Evolutionary conservation across 2,888 invertebrate genomes (phyloP).

Genomic region (Dasysyrphus albostriatus): DNA sequence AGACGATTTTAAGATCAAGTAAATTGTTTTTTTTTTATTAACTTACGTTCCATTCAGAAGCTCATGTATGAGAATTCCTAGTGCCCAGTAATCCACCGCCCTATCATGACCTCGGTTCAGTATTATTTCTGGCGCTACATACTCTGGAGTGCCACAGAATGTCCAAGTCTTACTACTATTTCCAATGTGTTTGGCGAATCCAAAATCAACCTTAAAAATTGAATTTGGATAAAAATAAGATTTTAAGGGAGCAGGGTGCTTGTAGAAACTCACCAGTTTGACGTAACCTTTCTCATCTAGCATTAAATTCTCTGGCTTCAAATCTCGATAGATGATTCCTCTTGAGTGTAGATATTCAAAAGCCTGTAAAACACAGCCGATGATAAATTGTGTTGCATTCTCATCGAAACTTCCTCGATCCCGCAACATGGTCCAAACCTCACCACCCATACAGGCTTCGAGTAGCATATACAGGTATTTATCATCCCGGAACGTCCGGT

Average conservation of each 20-base stretch:
- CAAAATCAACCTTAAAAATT: constrained; percentile 91
- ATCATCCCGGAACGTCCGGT: constrained; percentile 94
- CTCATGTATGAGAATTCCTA: constrained; percentile 95
- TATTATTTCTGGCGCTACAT: constrained; percentile 95
- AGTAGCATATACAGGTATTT: constrained; percentile 97
- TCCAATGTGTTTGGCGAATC: constrained; percentile 94
- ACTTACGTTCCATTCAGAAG: constrained; percentile 92
- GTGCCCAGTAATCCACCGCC: constrained; percentile 97
- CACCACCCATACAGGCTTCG: constrained; percentile 97
- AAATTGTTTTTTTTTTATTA: not conserved
- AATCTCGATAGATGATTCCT: constrained; percentile 93
- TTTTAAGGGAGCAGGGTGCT: too few species aligned
- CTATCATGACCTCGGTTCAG: constrained; percentile 90
- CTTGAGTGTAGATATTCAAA: constrained; percentile 94
- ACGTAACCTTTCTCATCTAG: constrained; percentile 93
- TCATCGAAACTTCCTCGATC: constrained; percentile 94
- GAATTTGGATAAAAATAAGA: not conserved
- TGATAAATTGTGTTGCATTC: constrained; percentile 92
- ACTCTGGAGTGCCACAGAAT: constrained; percentile 98
- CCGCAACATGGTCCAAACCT: constrained; percentile 96
- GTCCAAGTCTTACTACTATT: constrained; percentile 95
- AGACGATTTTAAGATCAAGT: not conserved
- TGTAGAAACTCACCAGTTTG: constrained; percentile 88
- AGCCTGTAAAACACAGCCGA: constrained; percentile 96
- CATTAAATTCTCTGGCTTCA: constrained; percentile 97